Conservation (phyloP, 2,888 invertebrate genomes). For the Sinhomidia bicolor region DNA sequence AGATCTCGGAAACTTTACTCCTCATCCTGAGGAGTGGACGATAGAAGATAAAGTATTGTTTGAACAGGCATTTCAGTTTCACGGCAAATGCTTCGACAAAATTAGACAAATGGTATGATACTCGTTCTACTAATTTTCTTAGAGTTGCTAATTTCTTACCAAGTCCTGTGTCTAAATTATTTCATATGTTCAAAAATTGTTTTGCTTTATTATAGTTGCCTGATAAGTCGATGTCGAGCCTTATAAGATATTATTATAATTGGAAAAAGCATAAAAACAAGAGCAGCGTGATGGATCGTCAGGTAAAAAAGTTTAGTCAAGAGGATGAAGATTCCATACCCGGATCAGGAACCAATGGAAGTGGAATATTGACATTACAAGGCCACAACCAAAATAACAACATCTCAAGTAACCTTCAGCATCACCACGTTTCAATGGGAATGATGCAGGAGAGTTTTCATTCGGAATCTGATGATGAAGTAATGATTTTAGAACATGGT, state of each 20-base stretch:
- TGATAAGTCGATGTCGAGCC: conserved; percentile 96
- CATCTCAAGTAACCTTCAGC: conserved; percentile 65
- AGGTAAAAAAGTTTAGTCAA: conserved; percentile 85
- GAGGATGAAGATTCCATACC: conserved; percentile 75
- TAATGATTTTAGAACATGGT: conserved; percentile 73
- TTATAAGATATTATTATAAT: conserved; percentile 98
- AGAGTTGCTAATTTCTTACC: no score
- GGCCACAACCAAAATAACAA: conserved; percentile 65
- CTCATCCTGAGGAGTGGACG: conserved; percentile 99
- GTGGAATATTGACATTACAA: conserved; percentile 49
- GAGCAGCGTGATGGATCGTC: conserved; percentile 95
- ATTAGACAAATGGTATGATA: conserved; percentile 99
- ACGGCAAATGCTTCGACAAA: conserved; percentile 98
- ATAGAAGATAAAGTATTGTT: conserved; percentile 98
- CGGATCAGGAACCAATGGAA: conserved; percentile 58
- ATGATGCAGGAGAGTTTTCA: conserved; percentile 48
- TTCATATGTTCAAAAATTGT: no score
- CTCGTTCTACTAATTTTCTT: no score
- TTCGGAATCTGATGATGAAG: conserved; percentile 71
- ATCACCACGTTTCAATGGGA: conserved; percentile 53
- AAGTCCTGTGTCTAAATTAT: no score
- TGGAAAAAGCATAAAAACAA: conserved; percentile 98
- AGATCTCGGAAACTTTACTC: conserved; percentile 97
- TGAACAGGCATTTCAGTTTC: conserved; percentile 98
- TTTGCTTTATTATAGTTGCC: conserved; percentile 87